A percentile compares a stretch with the other conserved stretches of the same genome.
Conservation (phyloP, 2,113 vertebrate genomes). For the Rhinichthys klamathensis region DNA sequence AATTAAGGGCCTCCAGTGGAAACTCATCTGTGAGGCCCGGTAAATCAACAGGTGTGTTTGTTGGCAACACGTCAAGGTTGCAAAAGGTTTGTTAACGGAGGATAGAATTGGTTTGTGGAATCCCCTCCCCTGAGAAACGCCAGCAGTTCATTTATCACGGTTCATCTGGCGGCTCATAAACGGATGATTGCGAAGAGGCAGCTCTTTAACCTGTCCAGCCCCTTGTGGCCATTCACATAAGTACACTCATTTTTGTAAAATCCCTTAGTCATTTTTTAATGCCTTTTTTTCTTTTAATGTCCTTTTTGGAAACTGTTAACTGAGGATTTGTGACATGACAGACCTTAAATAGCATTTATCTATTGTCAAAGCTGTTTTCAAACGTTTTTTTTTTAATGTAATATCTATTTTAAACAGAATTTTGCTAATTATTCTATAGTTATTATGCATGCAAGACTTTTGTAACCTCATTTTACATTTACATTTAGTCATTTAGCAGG, state of each 20-base stretch:
- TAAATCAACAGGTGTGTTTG: conserved; percentile 70
- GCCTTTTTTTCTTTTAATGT: not conserved
- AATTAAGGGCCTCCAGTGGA: conserved; percentile 67
- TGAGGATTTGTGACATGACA: not conserved
- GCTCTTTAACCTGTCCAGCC: conserved; percentile 71
- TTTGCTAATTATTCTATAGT: not conserved
- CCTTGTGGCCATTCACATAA: conserved; percentile 49
- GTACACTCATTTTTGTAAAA: conserved; percentile 68
- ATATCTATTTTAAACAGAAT: not conserved
- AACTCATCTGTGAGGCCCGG: conserved; percentile 63
- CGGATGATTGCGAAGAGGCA: conserved; percentile 73
- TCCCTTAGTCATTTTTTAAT: conserved; percentile 30
- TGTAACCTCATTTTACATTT: too few relatives aligned
- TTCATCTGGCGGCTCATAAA: conserved; percentile 60
- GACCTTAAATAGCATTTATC: not conserved
- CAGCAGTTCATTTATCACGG: conserved; percentile 58
- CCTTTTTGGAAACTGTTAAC: not conserved
- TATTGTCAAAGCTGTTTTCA: not conserved
- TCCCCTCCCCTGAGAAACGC: conserved; percentile 59
- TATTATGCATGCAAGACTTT: not conserved
- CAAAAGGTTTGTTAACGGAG: conserved; percentile 54
- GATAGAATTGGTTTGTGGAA: conserved; percentile 52
- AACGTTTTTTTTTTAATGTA: not conserved
- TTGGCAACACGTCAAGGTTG: conserved; percentile 69
- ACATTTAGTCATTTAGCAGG: too few relatives aligned